Base-by-base conservation (phyloP, 2,113 vertebrate species). In the Dipodomys spectabilis region DNA sequence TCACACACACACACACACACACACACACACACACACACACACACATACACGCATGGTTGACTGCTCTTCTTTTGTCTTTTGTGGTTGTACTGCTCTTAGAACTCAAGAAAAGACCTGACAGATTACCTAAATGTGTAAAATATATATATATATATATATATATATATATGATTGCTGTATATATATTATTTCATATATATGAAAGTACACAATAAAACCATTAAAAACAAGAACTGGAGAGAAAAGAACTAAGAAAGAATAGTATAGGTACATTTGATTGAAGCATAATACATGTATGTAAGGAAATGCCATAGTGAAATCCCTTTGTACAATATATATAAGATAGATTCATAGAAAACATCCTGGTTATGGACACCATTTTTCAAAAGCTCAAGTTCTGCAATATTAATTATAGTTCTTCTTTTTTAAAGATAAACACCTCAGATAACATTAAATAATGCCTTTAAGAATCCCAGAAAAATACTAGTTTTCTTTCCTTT, bases 381-480 rank as follows among this genome's bases (percentile, higher is more conserved):
- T 93, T 90, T 85, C 45, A 84, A 87, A 90, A n/a, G 45, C 45
- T 90, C 28, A 67, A 22, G n/a, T 82, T 64, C 10, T 87, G 64
- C 30, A 88, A 69, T 90, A 68, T 57, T 87, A 87, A 84, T 68
- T 93, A 86, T 25, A 74, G 79, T 85, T 73, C 25, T 32, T 16
- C 4, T 60, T 80, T 45, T 18, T 62, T 11, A 25, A 67, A 73
- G 20, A 72, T 73, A 84, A 88, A 16, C 9, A 44, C 44, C 32
- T 86, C 5, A 53, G 22, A 22, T 18, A 7, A 25, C 18, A n/a
- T 84, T 91, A 88, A 85, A 20, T 27, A 25, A 30, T 39, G 77
- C 72, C 27, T 80, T 75, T 80, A 30, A 79, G 15, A 28, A 95
- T 5, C 19, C 35, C 96, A 62, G 80, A 91, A 95, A 92, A 94